Percentiles rank a stretch among this genome's conserved stretches.
Conservation (phyloP, 2,113 vertebrate species). For the Sialia sialis region DNA sequence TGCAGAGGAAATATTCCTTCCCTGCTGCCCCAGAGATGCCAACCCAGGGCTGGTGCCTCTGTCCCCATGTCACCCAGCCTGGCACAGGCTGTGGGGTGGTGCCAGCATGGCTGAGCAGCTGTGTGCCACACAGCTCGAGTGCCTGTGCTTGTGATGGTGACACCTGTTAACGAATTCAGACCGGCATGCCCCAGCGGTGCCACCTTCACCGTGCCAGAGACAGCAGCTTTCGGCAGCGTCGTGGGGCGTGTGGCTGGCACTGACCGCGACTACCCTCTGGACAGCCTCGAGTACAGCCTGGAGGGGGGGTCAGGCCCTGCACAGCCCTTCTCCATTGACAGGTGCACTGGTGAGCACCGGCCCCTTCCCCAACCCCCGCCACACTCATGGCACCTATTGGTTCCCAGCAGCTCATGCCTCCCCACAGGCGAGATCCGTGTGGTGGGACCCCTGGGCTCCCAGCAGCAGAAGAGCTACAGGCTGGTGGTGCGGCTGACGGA, state of each 20-base stretch:
- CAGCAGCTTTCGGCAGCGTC: not conserved
- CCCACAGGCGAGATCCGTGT: conserved; percentile 47
- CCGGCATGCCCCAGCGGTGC: conserved; percentile 40
- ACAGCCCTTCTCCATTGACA: conserved; percentile 66
- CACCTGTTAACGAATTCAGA: conserved; percentile 66
- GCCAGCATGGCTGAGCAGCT: accelerated
- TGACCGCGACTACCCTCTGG: conserved; percentile 62
- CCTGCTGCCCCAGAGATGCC: not conserved
- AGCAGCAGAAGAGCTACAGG: conserved; percentile 11
- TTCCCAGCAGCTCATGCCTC: accelerated
- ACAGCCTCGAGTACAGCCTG: conserved; percentile 62
- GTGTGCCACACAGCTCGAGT: conserved; percentile 55
- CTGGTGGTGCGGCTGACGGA: conserved; percentile 66
- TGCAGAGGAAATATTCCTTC: accelerated
- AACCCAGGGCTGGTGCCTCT: not conserved
- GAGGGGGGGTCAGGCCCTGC: not conserved
- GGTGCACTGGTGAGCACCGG: conserved; percentile 13
- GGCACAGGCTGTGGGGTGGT: accelerated
- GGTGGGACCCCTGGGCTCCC: conserved; percentile 61
- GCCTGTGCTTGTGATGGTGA: conserved; percentile 72
- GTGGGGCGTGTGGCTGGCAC: conserved; percentile 67
- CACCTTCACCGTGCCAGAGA: conserved; percentile 62
- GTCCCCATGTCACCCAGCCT: accelerated
- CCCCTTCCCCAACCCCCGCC: accelerated
- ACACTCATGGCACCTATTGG: accelerated